These are phyloP conservation scores for Leguminivora glycinivorella DNA, from an alignment of 1,140 invertebrate genomes.

Conservation along the genomic window DNA sequence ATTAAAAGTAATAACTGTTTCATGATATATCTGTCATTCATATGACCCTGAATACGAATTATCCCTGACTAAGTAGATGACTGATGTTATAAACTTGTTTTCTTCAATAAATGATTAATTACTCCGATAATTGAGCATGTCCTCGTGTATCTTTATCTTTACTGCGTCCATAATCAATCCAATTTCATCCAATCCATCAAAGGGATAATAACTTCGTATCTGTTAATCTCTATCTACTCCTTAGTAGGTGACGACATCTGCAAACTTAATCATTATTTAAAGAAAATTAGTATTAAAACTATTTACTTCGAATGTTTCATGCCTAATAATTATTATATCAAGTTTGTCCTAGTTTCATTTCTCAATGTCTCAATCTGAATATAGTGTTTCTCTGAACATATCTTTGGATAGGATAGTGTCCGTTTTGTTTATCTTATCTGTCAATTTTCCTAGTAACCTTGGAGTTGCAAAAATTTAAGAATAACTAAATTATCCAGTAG, in stretches of 20 bases:
- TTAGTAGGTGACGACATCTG: background rate
- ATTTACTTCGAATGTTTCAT: too few species aligned
- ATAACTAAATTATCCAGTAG: too few species aligned
- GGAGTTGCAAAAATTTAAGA: too few species aligned
- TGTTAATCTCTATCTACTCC: background rate
- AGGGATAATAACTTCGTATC: background rate
- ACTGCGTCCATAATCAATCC: background rate
- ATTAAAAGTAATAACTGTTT: too few species aligned
- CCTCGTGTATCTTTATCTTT: background rate
- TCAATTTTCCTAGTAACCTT: too few species aligned
- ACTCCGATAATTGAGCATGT: background rate
- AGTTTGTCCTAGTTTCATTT: too few species aligned
- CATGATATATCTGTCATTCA: background rate
- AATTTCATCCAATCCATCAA: background rate
- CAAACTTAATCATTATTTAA: background rate
- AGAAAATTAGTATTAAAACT: too few species aligned
- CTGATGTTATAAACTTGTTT: background rate
- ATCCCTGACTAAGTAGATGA: background rate
- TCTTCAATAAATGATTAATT: conserved; percentile 9
- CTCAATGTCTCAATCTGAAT: too few species aligned
- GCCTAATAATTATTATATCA: too few species aligned
- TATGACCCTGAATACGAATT: background rate
- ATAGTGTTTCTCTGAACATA: too few species aligned
- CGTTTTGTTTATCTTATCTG: too few species aligned
- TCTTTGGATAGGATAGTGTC: too few species aligned